These are phyloP conservation scores for Planococcus citri DNA, from an alignment of 1,140 invertebrate genomes.

Conservation along the genomic window DNA sequence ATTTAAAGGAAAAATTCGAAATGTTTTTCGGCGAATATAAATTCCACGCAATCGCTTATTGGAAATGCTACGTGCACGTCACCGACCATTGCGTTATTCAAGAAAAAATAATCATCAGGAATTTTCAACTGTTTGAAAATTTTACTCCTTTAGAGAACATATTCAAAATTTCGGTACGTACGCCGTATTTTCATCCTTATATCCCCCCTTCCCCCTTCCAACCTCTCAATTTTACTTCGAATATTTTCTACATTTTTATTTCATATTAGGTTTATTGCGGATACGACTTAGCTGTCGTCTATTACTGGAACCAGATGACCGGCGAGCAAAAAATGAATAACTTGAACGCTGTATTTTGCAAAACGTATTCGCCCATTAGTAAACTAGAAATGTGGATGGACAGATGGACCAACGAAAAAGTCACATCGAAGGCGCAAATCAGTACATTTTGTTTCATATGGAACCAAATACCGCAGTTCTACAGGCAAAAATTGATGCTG, in stretches of 20 bases:
- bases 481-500: background rate
- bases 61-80: background rate
- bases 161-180: background rate
- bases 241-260: background rate
- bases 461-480: background rate
- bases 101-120: constrained; percentile 2
- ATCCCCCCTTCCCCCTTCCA: too few relatives aligned
- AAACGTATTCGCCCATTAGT: background rate
- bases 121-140: background rate
- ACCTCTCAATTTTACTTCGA: background rate
- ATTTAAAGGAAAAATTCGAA: background rate
- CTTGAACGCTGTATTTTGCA: background rate
- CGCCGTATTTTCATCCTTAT: too few relatives aligned
- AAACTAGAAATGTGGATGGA: background rate
- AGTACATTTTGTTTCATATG: background rate
- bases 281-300: background rate
- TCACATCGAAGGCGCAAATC: background rate
- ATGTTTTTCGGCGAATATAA: background rate
- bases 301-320: background rate
- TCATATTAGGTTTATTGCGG: background rate
- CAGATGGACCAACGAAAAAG: background rate
- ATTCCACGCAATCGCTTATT: background rate
- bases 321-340: background rate
- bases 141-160: constrained; percentile 7
- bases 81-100: background rate